These are phyloP conservation scores for Odontomachus brunneus DNA, from an alignment of 1,140 invertebrate species.

Conservation along the genomic window DNA sequence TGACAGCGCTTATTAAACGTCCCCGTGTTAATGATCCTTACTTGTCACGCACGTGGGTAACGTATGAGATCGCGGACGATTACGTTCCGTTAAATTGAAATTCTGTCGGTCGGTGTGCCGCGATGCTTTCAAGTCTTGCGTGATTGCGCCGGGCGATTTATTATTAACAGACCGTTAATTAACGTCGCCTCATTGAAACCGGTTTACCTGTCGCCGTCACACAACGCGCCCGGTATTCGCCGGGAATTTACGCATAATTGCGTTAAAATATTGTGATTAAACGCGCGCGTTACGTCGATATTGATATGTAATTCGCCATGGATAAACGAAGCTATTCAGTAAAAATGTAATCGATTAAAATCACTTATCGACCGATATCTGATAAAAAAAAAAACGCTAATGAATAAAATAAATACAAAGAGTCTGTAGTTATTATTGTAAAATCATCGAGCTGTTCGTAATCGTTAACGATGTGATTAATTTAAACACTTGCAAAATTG, in stretches of 20 bases:
- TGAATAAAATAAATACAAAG: background rate
- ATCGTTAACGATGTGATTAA: background rate
- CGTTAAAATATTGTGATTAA: slow-evolving; percentile 73
- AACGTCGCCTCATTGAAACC: slow-evolving; percentile 76
- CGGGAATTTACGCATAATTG: slow-evolving; percentile 66
- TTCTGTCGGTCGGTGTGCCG: slow-evolving; percentile 63
- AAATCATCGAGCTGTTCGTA: background rate
- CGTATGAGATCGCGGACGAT: slow-evolving; percentile 71
- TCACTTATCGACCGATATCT: too few species aligned
- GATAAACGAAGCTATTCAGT: slow-evolving; percentile 3
- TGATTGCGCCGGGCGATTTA: slow-evolving; percentile 62
- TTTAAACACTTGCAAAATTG: background rate
- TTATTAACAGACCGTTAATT: slow-evolving; percentile 77
- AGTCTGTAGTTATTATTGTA: background rate
- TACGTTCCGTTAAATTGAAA: slow-evolving; percentile 78
- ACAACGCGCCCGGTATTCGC: slow-evolving; percentile 13
- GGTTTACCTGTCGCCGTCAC: slow-evolving; percentile 70
- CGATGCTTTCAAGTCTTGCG: slow-evolving; percentile 57
- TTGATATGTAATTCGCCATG: slow-evolving; percentile 30
- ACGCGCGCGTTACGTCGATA: slow-evolving; percentile 55
- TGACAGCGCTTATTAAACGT: slow-evolving; percentile 77
- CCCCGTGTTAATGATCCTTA: slow-evolving; percentile 69
- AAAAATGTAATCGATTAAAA: slow-evolving; percentile 1
- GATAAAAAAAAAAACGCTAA: background rate
- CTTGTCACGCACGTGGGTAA: slow-evolving; percentile 65